Base-by-base conservation (phyloP, 2,888 invertebrate species). In the Dinocampus coccinellae region DNA sequence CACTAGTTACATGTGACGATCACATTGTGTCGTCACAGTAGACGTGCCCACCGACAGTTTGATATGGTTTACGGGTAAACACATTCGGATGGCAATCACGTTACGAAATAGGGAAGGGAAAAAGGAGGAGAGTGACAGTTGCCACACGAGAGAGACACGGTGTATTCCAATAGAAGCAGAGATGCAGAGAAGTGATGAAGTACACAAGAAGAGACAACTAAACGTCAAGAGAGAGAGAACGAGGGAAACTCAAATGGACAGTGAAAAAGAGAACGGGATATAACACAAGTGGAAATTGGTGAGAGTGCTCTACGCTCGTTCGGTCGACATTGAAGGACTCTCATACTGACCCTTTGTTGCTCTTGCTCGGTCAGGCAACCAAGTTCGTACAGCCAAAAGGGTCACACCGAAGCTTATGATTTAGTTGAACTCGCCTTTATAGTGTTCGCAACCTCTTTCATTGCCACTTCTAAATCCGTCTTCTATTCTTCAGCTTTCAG, bases 1-100 rank as follows among this genome's bases (percentile, higher is more conserved):
- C 29, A 29, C 7, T 7, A 7, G 7, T 29, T 3, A 29, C 7
- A 53, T 61, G 34, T 53, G 69, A 69, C 61, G 61, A 61, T 61
- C 69, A 69, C 69, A 33, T 57, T 57, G 55, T 62, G 62, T 47
- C 42, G 29, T 33, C 29, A n/a, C 39, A 69, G 60, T 66, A 71
- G 67, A 57, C 69, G 73, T 71, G 74, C 72, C 74, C 76, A 78
- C 79, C 84, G 82, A 84, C 82, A 82, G 85, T 86, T 86, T 85
- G 85, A 86, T 85, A 84, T 84, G 83, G 85, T 86, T 85, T 85
- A 85, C 85, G 84, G 74, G 84, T 85, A 86, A 86, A 85, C 84
- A 85, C 86, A 85, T 86, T 86, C 86, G 83, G 84, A 83, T 83
- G 80, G 85, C 85, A 86, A 86, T 86, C 85, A 84, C 83, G 84